Base-by-base conservation (phyloP, 2,113 vertebrate species). In the Suncus etruscus region DNA sequence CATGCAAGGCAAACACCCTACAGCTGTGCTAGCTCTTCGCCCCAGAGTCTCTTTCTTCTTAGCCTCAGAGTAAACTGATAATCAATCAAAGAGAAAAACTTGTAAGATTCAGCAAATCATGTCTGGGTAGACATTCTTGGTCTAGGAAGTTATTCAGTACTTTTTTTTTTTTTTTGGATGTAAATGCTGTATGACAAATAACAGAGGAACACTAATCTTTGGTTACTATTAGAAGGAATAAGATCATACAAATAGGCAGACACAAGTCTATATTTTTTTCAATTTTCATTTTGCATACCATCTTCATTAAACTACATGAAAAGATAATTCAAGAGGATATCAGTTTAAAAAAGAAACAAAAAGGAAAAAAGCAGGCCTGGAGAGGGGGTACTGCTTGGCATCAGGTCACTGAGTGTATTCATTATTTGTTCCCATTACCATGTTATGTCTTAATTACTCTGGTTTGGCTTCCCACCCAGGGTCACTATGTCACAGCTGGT, bases 391-490 rank as follows among this genome's bases (percentile, higher is more conserved):
- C 3, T 0, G 6, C 79, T 72, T 48, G 14, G 80, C 86, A 83
- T 92, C 89, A 93, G 92, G 93, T 93, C 84, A 82, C 66, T 65
- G 51, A 91, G 61, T 87, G 54, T 90, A 94, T 96, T 95, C 90
- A 93, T 96, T 95, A 92, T 94, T 88, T 93, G 95, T 89, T 91
- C 92, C 95, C 75, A 89, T 97, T 96, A 93, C 89, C 93, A 94
- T 94, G 94, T 94, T 95, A 94, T 93, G 86, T 95, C 95, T 96
- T 96, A 96, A 96, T 95, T 96, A 91, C 89, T 96, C 91, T 95
- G 84, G 92, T 89, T 95, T 94, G 89, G 92, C 93, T 97, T 96
- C 89, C 92, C 31, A 94, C 86, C 90, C 91, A 3, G 89, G 95
- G 93, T 96, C 92, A 94, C 91, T 68, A 87, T 89, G 89, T 94